Evolutionary conservation across 2,113 vertebrate genomes (phyloP), one percentile per base, ranked within the genome.

Genomic region (Petrocephalus zakoni): DNA sequence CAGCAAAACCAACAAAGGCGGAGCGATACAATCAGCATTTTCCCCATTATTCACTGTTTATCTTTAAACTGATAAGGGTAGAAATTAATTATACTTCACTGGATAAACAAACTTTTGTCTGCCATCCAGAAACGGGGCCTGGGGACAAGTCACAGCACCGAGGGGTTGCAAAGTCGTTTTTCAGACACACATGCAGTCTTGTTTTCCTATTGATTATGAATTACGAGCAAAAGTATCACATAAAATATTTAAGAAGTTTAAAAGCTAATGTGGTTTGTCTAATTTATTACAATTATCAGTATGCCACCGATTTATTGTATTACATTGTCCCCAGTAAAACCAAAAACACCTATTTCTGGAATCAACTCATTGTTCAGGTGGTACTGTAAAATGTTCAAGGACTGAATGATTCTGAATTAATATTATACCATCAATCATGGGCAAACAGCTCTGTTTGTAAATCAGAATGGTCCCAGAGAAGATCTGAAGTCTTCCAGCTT

Each of bases 81-180:
- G 88, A 91, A 90, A 92, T 92, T 86, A 90, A 90, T 90, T 89
- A 90, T 89, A 88, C 88, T 64, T 85, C 82, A 88, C 90, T 89
- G 87, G 53, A 91, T 92, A 90, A 92, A 92, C 88, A 92, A 91
- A 88, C 88, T 90, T 86, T 88, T 49, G 89, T 91, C 89, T 90
- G 87, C 87, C 85, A 61, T 88, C 58, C 56, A 34, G 88, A 87
- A 88, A 88, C 49, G 42, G 61, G 89, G 53, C 85, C 81, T 83
- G 25, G 9, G 42, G 61, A 68, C 58, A 87, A 56, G 81, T 88
- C 68, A 68, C 88, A 88, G 90, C 89, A 89, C 34, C 53, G 86
- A 47, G 47, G 17, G 25, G 51, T 4, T 46, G 46, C 72, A 29
- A 17, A 29, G 47, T 22, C 37, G 5, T 83, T 83, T 22, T 83